Evolutionary conservation across 1,140 invertebrate genomes (phyloP).

Genomic region (Drosophila novamexicana): DNA sequence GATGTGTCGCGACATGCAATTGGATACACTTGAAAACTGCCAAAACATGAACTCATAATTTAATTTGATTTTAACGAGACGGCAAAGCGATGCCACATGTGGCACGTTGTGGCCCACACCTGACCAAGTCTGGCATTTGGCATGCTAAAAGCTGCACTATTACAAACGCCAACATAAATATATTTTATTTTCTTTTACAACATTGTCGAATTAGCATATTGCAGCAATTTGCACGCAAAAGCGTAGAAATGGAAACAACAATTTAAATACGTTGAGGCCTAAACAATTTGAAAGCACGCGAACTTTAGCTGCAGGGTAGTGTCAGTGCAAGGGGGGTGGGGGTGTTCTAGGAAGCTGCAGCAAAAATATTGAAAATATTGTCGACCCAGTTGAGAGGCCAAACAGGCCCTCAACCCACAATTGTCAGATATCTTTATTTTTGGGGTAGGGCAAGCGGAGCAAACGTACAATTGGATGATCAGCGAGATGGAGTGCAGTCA

Average conservation of each 20-base stretch:
- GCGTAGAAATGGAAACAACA: slow-evolving; percentile 46
- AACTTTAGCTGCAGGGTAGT: slow-evolving; percentile 40
- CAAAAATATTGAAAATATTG: slow-evolving; percentile 62
- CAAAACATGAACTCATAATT: slow-evolving; percentile 80
- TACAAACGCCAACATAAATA: slow-evolving; percentile 51
- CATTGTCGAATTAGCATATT: slow-evolving; percentile 63
- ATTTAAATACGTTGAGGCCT: slow-evolving; percentile 24
- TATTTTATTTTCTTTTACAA: slow-evolving; percentile 16
- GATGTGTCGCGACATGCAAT: slow-evolving; percentile 44
- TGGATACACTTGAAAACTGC: slow-evolving; percentile 54
- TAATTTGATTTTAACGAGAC: slow-evolving; percentile 67
- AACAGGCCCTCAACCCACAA: slow-evolving; percentile 61
- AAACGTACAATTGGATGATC: slow-evolving; percentile 84
- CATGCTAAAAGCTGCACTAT: slow-evolving; percentile 50
- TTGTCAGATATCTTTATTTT: too few species aligned
- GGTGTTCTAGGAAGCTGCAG: neutral
- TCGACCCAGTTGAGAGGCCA: slow-evolving; percentile 72
- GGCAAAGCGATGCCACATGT: neutral
- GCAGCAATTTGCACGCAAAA: slow-evolving; percentile 65
- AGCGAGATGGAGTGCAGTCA: slow-evolving; percentile 36
- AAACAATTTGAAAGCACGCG: slow-evolving; percentile 63
- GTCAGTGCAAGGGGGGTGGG: neutral
- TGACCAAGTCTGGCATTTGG: slow-evolving; percentile 6
- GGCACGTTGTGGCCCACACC: neutral
- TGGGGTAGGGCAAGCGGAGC: slow-evolving; percentile 62